Conservation (phyloP, 2,888 invertebrate genomes). For the Lasioglossum pauxillum region DNA sequence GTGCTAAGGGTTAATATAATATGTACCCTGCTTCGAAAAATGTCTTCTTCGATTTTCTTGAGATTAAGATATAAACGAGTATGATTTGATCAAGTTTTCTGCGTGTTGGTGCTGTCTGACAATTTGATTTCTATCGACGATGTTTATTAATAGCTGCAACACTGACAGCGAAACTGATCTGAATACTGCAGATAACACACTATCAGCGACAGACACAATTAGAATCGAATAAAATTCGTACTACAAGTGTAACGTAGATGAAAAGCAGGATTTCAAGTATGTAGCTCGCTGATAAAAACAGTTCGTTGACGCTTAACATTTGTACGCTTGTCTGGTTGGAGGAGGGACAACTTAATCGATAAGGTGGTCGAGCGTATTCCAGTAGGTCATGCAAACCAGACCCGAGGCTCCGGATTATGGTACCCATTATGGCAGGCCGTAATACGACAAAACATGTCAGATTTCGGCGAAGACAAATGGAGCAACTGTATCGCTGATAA, state of each 20-base stretch:
- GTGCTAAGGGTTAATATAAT: too few relatives aligned
- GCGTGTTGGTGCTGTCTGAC: too few relatives aligned
- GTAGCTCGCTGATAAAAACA: background rate
- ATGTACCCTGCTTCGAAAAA: too few relatives aligned
- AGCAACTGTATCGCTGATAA: background rate
- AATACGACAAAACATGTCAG: slow-evolving; percentile 15
- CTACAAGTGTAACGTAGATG: background rate
- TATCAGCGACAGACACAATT: background rate
- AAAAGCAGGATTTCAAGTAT: background rate
- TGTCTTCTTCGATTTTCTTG: background rate
- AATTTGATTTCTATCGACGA: too few relatives aligned
- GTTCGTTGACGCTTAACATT: background rate
- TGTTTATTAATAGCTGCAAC: background rate
- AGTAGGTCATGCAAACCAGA: slow-evolving; percentile 17
- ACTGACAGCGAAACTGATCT: background rate
- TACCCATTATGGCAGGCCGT: background rate
- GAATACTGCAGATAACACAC: background rate
- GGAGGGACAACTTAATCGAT: slow-evolving; percentile 7
- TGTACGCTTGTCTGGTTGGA: slow-evolving; percentile 8
- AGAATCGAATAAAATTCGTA: background rate
- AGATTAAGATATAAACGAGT: background rate
- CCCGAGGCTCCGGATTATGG: slow-evolving; percentile 14
- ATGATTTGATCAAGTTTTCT: too few relatives aligned
- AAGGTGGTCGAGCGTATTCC: slow-evolving; percentile 8
- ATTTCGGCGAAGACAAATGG: slow-evolving; percentile 1